These are phyloP conservation scores for Onychostruthus taczanowskii DNA, from an alignment of 2,113 vertebrate genomes.

Conservation along the genomic window DNA sequence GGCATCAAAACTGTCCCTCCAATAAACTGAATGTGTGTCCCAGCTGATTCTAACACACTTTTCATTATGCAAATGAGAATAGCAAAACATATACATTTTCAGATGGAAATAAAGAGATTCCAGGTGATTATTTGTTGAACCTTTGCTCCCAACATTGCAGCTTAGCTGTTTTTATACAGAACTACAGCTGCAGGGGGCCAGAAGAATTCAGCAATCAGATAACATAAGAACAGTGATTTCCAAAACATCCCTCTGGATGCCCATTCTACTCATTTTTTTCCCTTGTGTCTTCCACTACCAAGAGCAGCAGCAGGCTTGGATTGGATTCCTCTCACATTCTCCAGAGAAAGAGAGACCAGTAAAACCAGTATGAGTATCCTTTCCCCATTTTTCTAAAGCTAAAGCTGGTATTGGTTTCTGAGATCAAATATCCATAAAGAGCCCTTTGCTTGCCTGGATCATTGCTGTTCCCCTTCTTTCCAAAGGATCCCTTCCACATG, in stretches of 20 bases:
- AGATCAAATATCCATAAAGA: neutral
- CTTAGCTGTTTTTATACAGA: slow-evolving; percentile 10
- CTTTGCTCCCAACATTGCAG: neutral
- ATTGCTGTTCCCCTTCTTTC: neutral
- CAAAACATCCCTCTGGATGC: neutral
- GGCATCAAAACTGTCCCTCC: neutral
- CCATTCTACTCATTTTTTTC: slow-evolving; percentile 9
- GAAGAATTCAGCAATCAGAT: slow-evolving; percentile 69
- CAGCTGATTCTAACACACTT: neutral
- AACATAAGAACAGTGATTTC: slow-evolving; percentile 64
- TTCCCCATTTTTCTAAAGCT: neutral
- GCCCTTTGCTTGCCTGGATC: neutral
- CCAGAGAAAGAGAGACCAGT: neutral
- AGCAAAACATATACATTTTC: neutral
- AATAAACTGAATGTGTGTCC: neutral
- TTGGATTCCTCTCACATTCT: neutral
- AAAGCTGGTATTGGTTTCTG: neutral
- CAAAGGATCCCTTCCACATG: neutral
- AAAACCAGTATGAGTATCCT: neutral
- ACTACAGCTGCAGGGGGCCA: slow-evolving; percentile 59
- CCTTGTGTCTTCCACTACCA: neutral
- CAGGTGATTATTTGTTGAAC: slow-evolving; percentile 28
- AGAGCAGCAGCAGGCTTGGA: neutral
- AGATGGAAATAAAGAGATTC: slow-evolving; percentile 45
- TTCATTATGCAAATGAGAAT: neutral